Base-by-base conservation (phyloP, 1,140 invertebrate species). In the Mya arenaria region DNA sequence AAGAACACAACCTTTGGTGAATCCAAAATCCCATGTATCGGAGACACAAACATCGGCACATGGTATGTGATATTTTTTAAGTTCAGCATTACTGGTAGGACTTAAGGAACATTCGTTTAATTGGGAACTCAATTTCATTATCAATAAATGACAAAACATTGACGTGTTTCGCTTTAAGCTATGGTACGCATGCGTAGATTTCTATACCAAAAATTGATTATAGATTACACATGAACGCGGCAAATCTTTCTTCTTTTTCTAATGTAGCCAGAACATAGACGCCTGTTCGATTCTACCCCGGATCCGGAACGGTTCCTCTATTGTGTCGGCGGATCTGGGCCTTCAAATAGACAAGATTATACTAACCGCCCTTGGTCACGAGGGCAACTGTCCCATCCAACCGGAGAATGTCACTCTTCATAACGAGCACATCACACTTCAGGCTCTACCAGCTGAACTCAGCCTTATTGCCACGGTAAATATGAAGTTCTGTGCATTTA, bases 11-110 rank as follows among this genome's bases (percentile, higher is more conserved):
- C 37, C 10, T 36, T 58, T 13, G 15, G n/a, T 0, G 36, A 44
- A 28, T 28, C 39, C 15, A 65, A 63, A 48, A 30, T 78, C 10
- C 74, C 74, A 32, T 78, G 74, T 23, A 66, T 78, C 41, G 73
- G 73, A 19, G 39, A 30, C 44, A 66, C 74, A 44, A 78, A 78
- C 58, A 78, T 78, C 23, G 74, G 74, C 48, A 44, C 74, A 48
- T 78, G 74, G 74, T 78, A 78, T 44, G 34, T 75, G 1, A 28
- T 63, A 2, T 5, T 3, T 39, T 23, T n/a, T 39, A 30, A n/a
- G n/a, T n/a, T n/a, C n/a, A n/a, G n/a, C n/a, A n/a, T n/a, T n/a
- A n/a, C n/a, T n/a, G n/a, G n/a, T n/a, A n/a, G n/a, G n/a, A n/a
- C n/a, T n/a, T n/a, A n/a, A n/a, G n/a, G n/a, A n/a, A n/a, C n/a